Evolutionary conservation across 53 echinoderm and acorn worm species (phyloP).

Genomic region (Crossaster papposus): DNA sequence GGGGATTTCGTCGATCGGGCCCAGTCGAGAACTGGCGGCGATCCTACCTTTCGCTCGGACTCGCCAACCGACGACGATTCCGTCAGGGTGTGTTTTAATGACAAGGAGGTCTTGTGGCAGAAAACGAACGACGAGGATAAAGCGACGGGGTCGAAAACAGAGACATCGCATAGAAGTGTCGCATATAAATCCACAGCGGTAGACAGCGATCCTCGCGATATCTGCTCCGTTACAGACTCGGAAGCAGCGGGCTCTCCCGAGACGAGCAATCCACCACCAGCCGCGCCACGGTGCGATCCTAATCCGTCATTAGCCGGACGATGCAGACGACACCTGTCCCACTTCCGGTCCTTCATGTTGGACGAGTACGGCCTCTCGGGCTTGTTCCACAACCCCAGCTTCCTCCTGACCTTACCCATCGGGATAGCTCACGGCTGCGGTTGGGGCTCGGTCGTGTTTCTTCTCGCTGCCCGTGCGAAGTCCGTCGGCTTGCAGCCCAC

Average conservation of each 20-base stretch:
- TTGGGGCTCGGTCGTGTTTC: conserved; percentile 7
- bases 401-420: conserved; percentile 2
- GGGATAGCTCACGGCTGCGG: neutral
- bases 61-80: neutral
- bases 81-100: neutral
- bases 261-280: neutral
- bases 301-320: neutral
- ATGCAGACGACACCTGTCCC: neutral
- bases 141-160: neutral
- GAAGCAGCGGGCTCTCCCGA: neutral
- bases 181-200: neutral
- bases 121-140: neutral
- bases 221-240: neutral
- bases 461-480: neutral
- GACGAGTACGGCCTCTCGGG: neutral
- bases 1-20: neutral
- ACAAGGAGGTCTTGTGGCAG: conserved; percentile 4
- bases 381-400: conserved; percentile 16
- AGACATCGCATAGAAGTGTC: neutral
- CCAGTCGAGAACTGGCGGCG: neutral
- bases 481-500: neutral
- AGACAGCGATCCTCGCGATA: neutral
- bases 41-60: neutral
- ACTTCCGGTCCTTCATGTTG: neutral
- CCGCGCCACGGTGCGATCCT: neutral